phyloP scores from a whole-genome alignment of 2,888 invertebrate genomes.

The Chouioia cunea region DNA sequence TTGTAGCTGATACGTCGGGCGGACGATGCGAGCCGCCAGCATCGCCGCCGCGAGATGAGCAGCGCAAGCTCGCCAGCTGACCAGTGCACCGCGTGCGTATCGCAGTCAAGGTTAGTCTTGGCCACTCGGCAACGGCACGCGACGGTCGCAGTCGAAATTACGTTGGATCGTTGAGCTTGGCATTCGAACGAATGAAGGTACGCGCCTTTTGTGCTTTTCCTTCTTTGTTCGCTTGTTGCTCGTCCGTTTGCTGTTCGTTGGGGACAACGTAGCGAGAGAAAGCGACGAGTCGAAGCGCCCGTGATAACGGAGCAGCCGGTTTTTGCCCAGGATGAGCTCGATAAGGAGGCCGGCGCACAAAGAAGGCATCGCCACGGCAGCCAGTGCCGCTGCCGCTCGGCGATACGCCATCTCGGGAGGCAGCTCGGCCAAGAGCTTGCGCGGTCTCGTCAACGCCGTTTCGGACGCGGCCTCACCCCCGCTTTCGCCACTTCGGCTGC shows the following conservation, averaged over 20 bases:
- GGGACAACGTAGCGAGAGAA: background rate
- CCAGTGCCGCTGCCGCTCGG: constrained; percentile 48
- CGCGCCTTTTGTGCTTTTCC: too few species aligned
- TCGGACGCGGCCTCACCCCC: constrained; percentile 48
- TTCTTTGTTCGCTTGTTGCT: too few species aligned
- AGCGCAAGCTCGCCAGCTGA: too few species aligned
- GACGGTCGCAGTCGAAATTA: too few species aligned
- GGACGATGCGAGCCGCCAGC: too few species aligned
- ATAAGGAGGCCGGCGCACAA: constrained; percentile 49
- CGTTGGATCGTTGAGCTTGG: too few species aligned
- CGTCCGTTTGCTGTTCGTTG: constrained; percentile 6
- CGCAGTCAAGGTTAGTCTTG: too few species aligned
- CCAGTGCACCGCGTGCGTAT: too few species aligned
- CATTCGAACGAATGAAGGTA: too few species aligned
- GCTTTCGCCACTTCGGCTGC: constrained; percentile 61
- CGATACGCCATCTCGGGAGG: constrained; percentile 55
- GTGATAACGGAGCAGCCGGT: background rate
- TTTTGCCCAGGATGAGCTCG: constrained; percentile 57
- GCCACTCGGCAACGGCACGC: too few species aligned
- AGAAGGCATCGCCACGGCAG: constrained; percentile 39
- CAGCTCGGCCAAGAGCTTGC: constrained; percentile 57
- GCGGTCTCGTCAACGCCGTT: constrained; percentile 53
- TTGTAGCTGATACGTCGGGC: too few species aligned
- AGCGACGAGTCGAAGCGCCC: background rate
- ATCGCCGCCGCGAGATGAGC: too few species aligned